Percentiles rank a stretch among this genome's conserved stretches.
These are phyloP conservation scores for Pao palembangensis DNA, from an alignment of 2,113 vertebrate species.

Conservation along the genomic window DNA sequence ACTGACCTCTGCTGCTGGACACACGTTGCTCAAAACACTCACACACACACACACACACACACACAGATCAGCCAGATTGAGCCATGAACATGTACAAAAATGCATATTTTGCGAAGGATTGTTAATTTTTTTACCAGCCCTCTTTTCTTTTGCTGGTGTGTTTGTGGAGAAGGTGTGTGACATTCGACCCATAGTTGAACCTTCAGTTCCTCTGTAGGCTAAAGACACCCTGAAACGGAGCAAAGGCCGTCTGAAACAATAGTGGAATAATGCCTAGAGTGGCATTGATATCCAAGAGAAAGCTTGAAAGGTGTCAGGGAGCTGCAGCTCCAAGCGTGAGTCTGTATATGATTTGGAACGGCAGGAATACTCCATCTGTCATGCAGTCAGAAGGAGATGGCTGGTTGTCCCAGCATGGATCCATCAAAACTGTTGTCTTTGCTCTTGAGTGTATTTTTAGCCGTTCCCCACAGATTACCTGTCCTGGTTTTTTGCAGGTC, in stretches of 20 bases:
- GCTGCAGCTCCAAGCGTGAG: constrained; percentile 4
- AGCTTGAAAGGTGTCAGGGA: neutral
- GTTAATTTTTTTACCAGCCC: too few species aligned
- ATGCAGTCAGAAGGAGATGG: constrained; percentile 12
- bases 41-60: constrained; percentile 1
- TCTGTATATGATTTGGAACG: constrained; percentile 21
- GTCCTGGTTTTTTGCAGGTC: constrained; percentile 8
- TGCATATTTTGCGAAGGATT: too few species aligned
- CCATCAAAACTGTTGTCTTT: neutral
- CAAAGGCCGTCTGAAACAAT: constrained; percentile 4
- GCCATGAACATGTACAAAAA: too few species aligned
- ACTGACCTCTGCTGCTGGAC: constrained; percentile 44
- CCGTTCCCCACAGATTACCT: constrained; percentile 36
- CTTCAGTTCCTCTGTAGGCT: neutral
- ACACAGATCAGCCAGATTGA: neutral
- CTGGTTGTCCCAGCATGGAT: constrained; percentile 1
- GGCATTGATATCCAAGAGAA: constrained; percentile 3
- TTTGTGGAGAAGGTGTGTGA: too few species aligned
- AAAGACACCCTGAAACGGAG: neutral
- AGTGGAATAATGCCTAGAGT: constrained; percentile 1
- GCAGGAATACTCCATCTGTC: constrained; percentile 6
- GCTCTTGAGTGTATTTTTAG: constrained; percentile 27
- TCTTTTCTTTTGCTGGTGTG: too few species aligned
- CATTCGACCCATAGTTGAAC: too few species aligned
- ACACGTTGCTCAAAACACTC: constrained; percentile 23